These are phyloP conservation scores for Percina caprodes DNA, from an alignment of 2,113 vertebrate species.

Conservation along the genomic window DNA sequence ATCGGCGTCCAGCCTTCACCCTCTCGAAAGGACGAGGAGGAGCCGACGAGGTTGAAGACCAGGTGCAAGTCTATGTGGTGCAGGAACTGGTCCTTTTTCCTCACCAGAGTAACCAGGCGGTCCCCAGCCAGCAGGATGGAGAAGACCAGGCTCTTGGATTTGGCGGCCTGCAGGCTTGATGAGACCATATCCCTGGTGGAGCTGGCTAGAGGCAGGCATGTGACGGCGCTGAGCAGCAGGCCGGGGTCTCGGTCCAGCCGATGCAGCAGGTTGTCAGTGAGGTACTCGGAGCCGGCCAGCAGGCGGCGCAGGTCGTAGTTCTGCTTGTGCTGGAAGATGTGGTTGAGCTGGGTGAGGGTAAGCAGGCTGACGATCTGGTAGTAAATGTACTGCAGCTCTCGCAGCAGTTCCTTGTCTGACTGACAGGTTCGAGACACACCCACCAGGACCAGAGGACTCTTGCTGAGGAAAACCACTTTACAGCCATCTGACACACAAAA, in stretches of 20 bases:
- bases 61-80: conserved; percentile 98
- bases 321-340: conserved; percentile 96
- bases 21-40: conserved; percentile 94
- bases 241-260: conserved; percentile 94
- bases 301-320: conserved; percentile 97
- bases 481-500: conserved; percentile 88
- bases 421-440: conserved; percentile 91
- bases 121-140: conserved; percentile 94
- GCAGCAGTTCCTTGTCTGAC: conserved; percentile 92
- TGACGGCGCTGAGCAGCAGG: conserved; percentile 93
- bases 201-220: conserved; percentile 90
- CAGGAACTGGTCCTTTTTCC: conserved; percentile 95
- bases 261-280: conserved; percentile 93
- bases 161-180: conserved; percentile 92
- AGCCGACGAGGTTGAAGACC: conserved; percentile 96
- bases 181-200: conserved; percentile 88
- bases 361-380: conserved; percentile 98
- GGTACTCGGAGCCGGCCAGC: conserved; percentile 94
- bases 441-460: conserved; percentile 95
- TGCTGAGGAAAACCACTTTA: conserved; percentile 95
- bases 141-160: conserved; percentile 93
- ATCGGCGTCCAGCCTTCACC: conserved; percentile 98
- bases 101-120: conserved; percentile 92
- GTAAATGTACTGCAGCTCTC: conserved; percentile 97
- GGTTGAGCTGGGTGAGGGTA: conserved; percentile 94